Base-by-base conservation (phyloP, 2,888 invertebrate species). In the Lasioglossum vierecki region DNA sequence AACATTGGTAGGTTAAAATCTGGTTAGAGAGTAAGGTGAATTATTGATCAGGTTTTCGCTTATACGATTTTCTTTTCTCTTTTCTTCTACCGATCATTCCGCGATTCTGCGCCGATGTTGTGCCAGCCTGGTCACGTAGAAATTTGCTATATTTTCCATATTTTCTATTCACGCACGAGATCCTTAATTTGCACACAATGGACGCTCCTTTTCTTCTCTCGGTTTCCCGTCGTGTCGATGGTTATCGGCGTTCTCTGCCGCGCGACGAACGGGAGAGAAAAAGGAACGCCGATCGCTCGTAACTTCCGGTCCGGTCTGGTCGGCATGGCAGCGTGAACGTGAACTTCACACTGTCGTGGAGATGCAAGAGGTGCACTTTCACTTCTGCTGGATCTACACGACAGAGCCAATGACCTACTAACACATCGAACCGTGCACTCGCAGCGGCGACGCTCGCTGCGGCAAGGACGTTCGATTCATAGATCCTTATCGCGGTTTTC, bases 321-420 rank as follows among this genome's bases (percentile, higher is more conserved):
- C 26, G 60, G 11, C 60, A 22, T 22, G 60, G 89, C 90, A 82
- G 89, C 92, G 92, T 93, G 94, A 94, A 94, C 94, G 92, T 94
- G 94, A 94, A 94, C 94, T 94, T 94, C 93, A 93, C 91, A 91
- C 90, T 90, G 91, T 89, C 91, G 88, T 89, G 91, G 91, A 35
- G 30, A 91, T 90, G 91, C 92, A 91, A 88, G 90, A 90, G 82
- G 90, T 88, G 85, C 91, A 94, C 94, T 94, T 94, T 94, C 94
- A 94, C 94, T 94, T 93, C 92, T 91, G 83, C 89, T 89, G 89
- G 88, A 90, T 92, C 87, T 91, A 91, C 89, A 90, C 86, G 90
- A 91, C 90, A 85, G 92, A 93, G 94, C 93, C 93, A 94, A 94
- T 94, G 94, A 94, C 94, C 94, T 93, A 94, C 94, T 94, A 93